Conservation (phyloP, 1,140 invertebrate species). For the Neodiprion fabricii region DNA sequence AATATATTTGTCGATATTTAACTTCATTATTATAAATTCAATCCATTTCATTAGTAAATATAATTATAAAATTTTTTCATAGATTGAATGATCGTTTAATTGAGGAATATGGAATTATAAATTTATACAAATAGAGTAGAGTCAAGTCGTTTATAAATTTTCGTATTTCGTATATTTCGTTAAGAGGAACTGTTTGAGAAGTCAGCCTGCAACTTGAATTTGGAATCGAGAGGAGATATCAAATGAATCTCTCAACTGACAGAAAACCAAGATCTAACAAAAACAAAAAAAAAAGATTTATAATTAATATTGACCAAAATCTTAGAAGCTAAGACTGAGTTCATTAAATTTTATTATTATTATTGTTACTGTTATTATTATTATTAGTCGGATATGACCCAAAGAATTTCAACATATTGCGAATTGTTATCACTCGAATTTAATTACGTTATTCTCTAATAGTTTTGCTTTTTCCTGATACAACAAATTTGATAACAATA, state of each 20-base stretch:
- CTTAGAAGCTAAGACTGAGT: too few species aligned
- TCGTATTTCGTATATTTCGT: slow-evolving; percentile 46
- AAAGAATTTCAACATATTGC: slow-evolving; percentile 48
- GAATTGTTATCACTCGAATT: slow-evolving; percentile 26
- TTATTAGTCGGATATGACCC: slow-evolving; percentile 39
- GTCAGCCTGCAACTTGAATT: slow-evolving; percentile 42
- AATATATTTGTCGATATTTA: too few species aligned
- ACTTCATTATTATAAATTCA: too few species aligned
- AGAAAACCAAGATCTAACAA: slow-evolving; percentile 15
- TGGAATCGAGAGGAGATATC: slow-evolving; percentile 23
- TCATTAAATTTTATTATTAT: background rate
- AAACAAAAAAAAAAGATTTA: slow-evolving; percentile 12
- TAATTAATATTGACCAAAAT: background rate
- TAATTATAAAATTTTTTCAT: too few species aligned
- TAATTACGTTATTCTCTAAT: too few species aligned
- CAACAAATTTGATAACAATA: too few species aligned
- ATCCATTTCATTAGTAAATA: too few species aligned
- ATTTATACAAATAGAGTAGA: slow-evolving; percentile 4
- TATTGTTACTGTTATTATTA: background rate
- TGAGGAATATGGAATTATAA: too few species aligned
- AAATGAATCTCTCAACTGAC: slow-evolving; percentile 29
- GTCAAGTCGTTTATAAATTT: slow-evolving; percentile 34
- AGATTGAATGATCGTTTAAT: too few species aligned
- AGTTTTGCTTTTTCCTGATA: too few species aligned
- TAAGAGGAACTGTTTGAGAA: slow-evolving; percentile 50